These are phyloP conservation scores for Pedetes capensis DNA, from an alignment of 2,113 vertebrate species.

Conservation along the genomic window DNA sequence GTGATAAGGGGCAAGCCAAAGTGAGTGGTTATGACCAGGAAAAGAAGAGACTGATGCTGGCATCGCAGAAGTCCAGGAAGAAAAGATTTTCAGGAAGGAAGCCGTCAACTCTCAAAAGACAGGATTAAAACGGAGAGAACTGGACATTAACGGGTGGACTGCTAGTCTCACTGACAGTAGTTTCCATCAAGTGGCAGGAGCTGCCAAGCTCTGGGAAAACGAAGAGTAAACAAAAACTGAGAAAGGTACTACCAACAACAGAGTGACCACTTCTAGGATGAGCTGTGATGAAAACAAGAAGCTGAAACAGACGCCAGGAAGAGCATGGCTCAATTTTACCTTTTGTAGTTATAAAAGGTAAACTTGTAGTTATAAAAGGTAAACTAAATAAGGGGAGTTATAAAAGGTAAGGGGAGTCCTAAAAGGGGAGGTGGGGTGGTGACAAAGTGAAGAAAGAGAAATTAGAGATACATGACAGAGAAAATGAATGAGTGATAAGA, in stretches of 20 bases:
- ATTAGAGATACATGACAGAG: neutral
- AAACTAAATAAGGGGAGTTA: too few species aligned
- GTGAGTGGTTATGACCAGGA: neutral
- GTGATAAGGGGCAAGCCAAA: neutral
- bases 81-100: neutral
- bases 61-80: neutral
- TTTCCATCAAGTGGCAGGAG: fast-evolving
- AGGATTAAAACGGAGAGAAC: neutral
- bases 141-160: neutral
- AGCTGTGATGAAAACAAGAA: neutral
- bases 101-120: neutral
- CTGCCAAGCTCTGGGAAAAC: neutral
- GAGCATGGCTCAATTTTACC: neutral
- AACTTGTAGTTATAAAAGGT: too few species aligned
- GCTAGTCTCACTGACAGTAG: neutral
- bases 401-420: too few species aligned
- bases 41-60: neutral
- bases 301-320: neutral
- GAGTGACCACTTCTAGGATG: neutral
- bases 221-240: neutral
- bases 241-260: neutral
- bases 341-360: neutral
- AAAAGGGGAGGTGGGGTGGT: too few species aligned
- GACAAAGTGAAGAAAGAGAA: neutral
- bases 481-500: neutral